Evolutionary conservation across 2,888 invertebrate genomes (phyloP).

Genomic region (Ischnus inquisitorius): DNA sequence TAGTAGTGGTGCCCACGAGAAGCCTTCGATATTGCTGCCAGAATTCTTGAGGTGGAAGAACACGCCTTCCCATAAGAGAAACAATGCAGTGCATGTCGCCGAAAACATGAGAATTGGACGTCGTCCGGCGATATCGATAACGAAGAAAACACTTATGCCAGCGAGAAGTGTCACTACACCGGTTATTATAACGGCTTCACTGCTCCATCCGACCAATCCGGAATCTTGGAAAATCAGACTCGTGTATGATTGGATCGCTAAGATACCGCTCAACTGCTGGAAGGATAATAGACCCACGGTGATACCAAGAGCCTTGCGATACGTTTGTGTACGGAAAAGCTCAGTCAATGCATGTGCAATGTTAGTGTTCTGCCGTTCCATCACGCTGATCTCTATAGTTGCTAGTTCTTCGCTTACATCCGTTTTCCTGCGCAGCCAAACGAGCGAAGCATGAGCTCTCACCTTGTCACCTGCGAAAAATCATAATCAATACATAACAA

Average conservation of each 20-base stretch:
- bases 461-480: conserved; percentile 30
- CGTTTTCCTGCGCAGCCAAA: conserved; percentile 35
- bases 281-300: not conserved
- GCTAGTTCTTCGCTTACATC: conserved; percentile 40
- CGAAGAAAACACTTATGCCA: conserved; percentile 10
- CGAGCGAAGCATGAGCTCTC: conserved; percentile 31
- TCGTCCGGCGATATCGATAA: conserved; percentile 33
- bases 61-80: conserved; percentile 12
- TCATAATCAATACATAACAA: not conserved
- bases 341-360: not conserved
- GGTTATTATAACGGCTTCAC: conserved; percentile 7
- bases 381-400: conserved; percentile 18
- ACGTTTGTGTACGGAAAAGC: not conserved
- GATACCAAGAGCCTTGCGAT: conserved; percentile 10
- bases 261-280: conserved; percentile 34
- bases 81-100: not conserved
- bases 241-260: conserved; percentile 35
- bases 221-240: conserved; percentile 31
- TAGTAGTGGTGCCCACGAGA: conserved; percentile 40
- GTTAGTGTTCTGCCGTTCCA: conserved; percentile 15
- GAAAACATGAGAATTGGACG: conserved; percentile 26
- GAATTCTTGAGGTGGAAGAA: conserved; percentile 42
- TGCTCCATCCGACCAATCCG: conserved; percentile 24
- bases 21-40: conserved; percentile 1
- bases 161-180: conserved; percentile 11